phyloP scores from a whole-genome alignment of 92 coral and sea anemone genomes.

The Nematostella vectensis region DNA sequence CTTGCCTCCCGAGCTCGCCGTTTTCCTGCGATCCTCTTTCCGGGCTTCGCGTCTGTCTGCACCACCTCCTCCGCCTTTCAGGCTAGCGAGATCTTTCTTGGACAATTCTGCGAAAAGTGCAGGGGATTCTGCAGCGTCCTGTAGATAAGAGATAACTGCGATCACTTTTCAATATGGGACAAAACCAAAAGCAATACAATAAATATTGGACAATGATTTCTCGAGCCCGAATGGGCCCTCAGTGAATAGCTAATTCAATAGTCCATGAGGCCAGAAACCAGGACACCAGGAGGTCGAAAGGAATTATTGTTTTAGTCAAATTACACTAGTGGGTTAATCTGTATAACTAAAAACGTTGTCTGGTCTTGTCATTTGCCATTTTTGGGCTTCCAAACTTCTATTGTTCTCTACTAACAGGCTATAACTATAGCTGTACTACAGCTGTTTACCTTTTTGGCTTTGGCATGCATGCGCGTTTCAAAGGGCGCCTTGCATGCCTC shows the following conservation, averaged over 20 bases:
- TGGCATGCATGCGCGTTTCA: slow-evolving; percentile 81
- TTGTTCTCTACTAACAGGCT: no score
- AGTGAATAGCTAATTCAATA: no score
- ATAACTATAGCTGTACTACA: no score
- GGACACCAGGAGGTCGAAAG: no score
- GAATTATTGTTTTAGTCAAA: no score
- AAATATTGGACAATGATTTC: not conserved
- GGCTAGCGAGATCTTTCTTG: slow-evolving; percentile 78
- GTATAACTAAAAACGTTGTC: no score
- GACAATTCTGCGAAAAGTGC: slow-evolving; percentile 82
- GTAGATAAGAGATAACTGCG: no score
- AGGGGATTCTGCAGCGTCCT: slow-evolving; percentile 90
- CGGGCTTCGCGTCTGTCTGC: slow-evolving; percentile 66
- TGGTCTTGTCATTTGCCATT: no score
- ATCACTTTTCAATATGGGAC: not conserved
- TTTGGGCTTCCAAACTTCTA: no score
- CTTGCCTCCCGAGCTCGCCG: slow-evolving; percentile 63
- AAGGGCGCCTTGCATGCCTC: slow-evolving; percentile 69
- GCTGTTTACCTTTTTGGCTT: slow-evolving; percentile 92
- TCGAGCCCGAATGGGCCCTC: no score
- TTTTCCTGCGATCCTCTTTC: slow-evolving; percentile 83
- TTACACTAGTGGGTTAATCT: no score
- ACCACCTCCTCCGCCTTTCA: slow-evolving; percentile 54
- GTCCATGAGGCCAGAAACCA: no score
- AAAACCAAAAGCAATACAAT: not conserved